Base-by-base conservation (phyloP, 2,797 vertebrate genomes). In the Sebastes diaconus region DNA sequence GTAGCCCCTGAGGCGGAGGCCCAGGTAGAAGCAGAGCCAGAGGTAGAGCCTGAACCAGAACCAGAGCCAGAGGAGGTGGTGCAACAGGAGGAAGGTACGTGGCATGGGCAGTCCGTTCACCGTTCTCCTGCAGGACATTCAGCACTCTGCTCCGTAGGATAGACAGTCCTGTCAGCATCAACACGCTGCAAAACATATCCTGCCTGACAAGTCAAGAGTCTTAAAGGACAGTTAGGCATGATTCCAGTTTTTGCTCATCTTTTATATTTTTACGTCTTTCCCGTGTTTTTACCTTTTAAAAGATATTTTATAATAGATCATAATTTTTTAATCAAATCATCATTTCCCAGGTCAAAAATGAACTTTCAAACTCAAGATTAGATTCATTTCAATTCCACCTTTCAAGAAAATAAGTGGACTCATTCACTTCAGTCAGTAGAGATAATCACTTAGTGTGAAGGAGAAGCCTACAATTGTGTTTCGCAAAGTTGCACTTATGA, bases 31-130 rank as follows among this genome's bases (percentile, higher is more conserved):
- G 85, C 92, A 88, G 94, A 95, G 84, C 89, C 83, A 79, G 94
- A 95, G 61, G 84, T 84, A 88, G 94, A 95, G 74, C 74, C 88
- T 72, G 94, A 95, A 89, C 87, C 91, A 59, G 89, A 91, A 22
- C 81, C 63, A 72, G 88, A 92, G 57, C 81, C 77, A 67, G 80
- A 88, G 42, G 87, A 84, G 79, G 88, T 71, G 85, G 84, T 80
- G 79, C 91, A 86, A 68, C 94, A 93, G 83, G 96, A 95, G 92
- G 96, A 97, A 97, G 97, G 97, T 98, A 97, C 92, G 97, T 97
- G 93, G 90, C 90, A 90, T 91, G 72, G 95, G 89, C 79, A 24
- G 87, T 88, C 86, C 84, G 78, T 90, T 93, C 90, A 88, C 88
- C 90, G 80, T 92, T 93, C 88, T 87, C 60, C 84, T 79, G 81